These are phyloP conservation scores for Ferrisia virgata DNA, from an alignment of 2,888 invertebrate genomes.

Conservation along the genomic window DNA sequence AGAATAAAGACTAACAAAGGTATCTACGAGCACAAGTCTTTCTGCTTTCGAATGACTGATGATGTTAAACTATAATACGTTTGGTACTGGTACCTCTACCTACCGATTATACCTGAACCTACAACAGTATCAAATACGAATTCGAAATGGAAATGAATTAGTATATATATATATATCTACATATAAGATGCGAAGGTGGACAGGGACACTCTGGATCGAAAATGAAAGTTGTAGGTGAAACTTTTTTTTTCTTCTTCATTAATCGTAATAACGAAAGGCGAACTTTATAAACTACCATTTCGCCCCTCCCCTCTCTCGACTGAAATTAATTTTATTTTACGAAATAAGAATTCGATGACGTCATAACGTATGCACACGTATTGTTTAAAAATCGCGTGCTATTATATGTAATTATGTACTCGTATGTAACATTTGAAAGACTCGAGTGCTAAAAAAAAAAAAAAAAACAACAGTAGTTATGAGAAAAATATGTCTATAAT, in stretches of 20 bases:
- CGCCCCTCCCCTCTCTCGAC: not conserved
- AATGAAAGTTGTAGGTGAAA: not conserved
- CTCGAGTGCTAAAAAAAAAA: too few species aligned
- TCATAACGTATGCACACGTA: not conserved
- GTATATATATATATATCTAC: too few species aligned
- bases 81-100: not conserved
- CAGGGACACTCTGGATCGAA: too few species aligned
- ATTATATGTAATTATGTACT: too few species aligned
- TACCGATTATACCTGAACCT: too few species aligned
- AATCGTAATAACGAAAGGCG: too few species aligned
- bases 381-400: not conserved
- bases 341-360: not conserved
- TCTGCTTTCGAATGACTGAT: conserved; percentile 14
- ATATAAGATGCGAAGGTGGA: not conserved
- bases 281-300: too few species aligned
- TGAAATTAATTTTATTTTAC: not conserved
- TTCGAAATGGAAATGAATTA: not conserved
- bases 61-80: not conserved
- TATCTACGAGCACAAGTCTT: not conserved
- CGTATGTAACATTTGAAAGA: too few species aligned
- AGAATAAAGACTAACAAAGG: conserved; percentile 3
- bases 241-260: not conserved
- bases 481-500: too few species aligned
- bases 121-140: too few species aligned
- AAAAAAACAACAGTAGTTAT: too few species aligned